Conservation (phyloP, 2,797 vertebrate genomes). For the Pantherophis alleghaniensis region DNA sequence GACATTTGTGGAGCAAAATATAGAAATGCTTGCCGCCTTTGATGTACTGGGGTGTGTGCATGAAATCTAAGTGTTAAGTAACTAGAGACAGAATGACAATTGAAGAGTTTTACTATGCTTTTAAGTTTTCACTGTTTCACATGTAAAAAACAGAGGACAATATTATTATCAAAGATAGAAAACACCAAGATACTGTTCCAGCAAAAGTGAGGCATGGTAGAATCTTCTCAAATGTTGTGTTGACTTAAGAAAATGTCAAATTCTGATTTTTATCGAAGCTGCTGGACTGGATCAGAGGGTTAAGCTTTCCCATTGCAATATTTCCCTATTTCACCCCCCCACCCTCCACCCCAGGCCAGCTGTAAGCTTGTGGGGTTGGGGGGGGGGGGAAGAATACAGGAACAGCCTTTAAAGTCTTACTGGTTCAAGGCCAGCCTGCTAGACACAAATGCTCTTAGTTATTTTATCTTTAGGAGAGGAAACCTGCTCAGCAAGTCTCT, state of each 20-base stretch:
- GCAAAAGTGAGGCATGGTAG: neutral
- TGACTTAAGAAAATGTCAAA: neutral
- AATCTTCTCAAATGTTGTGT: neutral
- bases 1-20: neutral
- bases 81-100: neutral
- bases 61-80: neutral
- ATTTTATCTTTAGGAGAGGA: neutral
- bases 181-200: neutral
- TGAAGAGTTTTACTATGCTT: neutral
- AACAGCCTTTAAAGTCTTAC: neutral
- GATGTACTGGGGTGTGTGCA: neutral
- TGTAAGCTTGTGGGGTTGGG: neutral
- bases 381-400: neutral
- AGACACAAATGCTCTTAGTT: neutral
- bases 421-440: neutral
- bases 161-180: neutral
- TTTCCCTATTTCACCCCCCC: neutral
- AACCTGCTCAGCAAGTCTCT: constrained; percentile 4
- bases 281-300: neutral
- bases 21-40: neutral
- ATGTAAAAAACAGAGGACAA: neutral
- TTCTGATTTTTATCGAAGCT: neutral
- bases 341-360: neutral
- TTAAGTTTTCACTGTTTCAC: neutral
- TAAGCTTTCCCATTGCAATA: neutral